Evolutionary conservation across 1,140 invertebrate species (phyloP).

Genomic region (Neomicropteryx cornuta): DNA sequence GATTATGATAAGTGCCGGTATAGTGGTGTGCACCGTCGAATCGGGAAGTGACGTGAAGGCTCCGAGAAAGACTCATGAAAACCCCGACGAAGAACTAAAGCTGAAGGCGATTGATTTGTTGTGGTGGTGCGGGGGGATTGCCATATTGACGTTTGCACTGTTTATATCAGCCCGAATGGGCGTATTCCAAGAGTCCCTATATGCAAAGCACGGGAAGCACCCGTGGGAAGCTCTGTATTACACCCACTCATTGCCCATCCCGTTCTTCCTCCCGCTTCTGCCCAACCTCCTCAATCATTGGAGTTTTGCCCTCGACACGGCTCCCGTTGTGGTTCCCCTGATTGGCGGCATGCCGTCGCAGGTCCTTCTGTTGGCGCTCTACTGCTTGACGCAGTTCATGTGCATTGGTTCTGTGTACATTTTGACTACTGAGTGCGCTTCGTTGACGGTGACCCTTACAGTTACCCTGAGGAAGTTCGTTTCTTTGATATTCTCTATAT

Average conservation of each 20-base stretch:
- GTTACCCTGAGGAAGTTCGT: conserved; percentile 93
- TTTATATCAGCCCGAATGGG: conserved; percentile 93
- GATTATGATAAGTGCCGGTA: conserved; percentile 84
- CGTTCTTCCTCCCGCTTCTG: conserved; percentile 67
- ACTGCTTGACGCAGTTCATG: conserved; percentile 87
- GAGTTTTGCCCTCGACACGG: conserved; percentile 44
- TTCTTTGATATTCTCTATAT: conserved; percentile 88
- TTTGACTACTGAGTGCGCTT: conserved; percentile 87
- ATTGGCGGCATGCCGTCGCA: conserved; percentile 55
- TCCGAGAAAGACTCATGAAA: conserved; percentile 29
- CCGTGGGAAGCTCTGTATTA: conserved; percentile 91
- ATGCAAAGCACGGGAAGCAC: conserved; percentile 82
- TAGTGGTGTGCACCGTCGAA: conserved; percentile 83
- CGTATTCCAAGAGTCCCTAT: conserved; percentile 90
- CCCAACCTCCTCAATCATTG: conserved; percentile 67
- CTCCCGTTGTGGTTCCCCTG: conserved; percentile 36
- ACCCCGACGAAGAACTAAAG: conserved; percentile 35
- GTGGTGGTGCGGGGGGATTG: conserved; percentile 78
- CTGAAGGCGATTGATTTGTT: conserved; percentile 50
- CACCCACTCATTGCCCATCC: conserved; percentile 83
- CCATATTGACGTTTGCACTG: conserved; percentile 75
- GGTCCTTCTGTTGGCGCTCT: conserved; percentile 72
- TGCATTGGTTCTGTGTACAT: conserved; percentile 93
- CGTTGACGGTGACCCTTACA: conserved; percentile 90
- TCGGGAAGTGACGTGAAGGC: conserved; percentile 60